Base-by-base conservation (phyloP, 2,888 invertebrate genomes). In the Lymantria monacha region DNA sequence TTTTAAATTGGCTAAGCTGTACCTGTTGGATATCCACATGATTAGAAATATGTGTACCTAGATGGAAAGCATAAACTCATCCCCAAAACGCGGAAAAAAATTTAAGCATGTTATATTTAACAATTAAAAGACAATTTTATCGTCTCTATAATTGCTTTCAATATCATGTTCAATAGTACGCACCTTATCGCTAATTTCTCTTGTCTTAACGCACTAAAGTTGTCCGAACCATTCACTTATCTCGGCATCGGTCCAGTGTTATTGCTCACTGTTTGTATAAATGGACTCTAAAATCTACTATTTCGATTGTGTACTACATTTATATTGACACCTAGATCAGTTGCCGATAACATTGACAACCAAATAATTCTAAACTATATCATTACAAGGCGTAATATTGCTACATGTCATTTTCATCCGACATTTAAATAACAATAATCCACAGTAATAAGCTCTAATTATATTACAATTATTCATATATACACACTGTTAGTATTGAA, bases 271-370 rank as follows among this genome's bases (percentile, higher is more conserved):
- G 68, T 74, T 75, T 72, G 33, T 33, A 69, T 70, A 79, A 76
- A 79, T 65, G 72, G 65, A 69, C 76, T 74, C 72, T 78, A 78
- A 78, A 82, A 76, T 76, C 71, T 62, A 67, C 69, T 72, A 76
- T 75, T 73, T 69, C 65, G 75, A 78, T 81, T 73, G 70, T 74
- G 70, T 69, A 63, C 59, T 66, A 69, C 57, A 61, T 66, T 60
- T 57, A 63, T 66, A 69, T 68, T 69, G 63, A 71, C 66, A 61
- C 63, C 59, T 49, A 64, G 73, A 71, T 70, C 68, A 58, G 67
- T 64, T 63, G 51, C 52, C 61, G 77, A 79, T 79, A 74, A 73
- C 66, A 68, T 69, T 70, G 72, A 66, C 72, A 70, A 66, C 61
- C 59, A 67, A 70, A 72, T 76, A 72, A 74, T 74, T 72, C 59